These are phyloP conservation scores for Nettapus auritus DNA, from an alignment of 2,113 vertebrate genomes.

Conservation along the genomic window DNA sequence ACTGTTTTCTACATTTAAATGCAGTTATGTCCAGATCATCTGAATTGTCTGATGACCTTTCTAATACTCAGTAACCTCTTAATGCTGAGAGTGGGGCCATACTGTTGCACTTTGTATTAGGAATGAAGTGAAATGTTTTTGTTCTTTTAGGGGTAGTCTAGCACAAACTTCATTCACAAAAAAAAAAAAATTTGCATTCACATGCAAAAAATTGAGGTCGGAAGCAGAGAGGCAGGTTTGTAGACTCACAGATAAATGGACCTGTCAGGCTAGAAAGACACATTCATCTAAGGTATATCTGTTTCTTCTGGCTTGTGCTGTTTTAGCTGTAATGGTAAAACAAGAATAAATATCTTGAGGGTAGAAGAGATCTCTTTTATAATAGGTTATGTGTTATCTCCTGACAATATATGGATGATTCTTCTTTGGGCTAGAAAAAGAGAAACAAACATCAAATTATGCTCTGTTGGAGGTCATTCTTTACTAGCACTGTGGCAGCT, in stretches of 20 bases:
- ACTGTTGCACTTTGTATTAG: not conserved
- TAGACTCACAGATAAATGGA: not conserved
- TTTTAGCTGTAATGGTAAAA: not conserved
- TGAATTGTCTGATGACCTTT: not conserved
- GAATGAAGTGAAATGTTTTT: rapidly evolving
- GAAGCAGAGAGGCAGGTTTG: not conserved
- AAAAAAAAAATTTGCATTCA: too few relatives aligned
- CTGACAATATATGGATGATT: too few relatives aligned
- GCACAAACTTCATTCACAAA: not conserved
- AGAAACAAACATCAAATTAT: not conserved
- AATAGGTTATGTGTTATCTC: too few relatives aligned
- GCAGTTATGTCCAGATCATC: not conserved
- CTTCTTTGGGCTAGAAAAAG: not conserved
- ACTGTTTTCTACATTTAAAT: not conserved
- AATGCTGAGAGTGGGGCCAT: not conserved
- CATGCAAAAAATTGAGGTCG: not conserved
- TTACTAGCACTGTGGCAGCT: not conserved
- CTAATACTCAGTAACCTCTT: not conserved
- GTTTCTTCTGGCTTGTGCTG: not conserved
- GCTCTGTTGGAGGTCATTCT: not conserved
- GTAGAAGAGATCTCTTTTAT: not conserved
- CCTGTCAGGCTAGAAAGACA: not conserved
- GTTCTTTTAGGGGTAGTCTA: not conserved
- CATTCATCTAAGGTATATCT: not conserved
- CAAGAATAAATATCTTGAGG: not conserved